Conservation (phyloP, 1,140 invertebrate genomes). For the Drepana arcuata region DNA sequence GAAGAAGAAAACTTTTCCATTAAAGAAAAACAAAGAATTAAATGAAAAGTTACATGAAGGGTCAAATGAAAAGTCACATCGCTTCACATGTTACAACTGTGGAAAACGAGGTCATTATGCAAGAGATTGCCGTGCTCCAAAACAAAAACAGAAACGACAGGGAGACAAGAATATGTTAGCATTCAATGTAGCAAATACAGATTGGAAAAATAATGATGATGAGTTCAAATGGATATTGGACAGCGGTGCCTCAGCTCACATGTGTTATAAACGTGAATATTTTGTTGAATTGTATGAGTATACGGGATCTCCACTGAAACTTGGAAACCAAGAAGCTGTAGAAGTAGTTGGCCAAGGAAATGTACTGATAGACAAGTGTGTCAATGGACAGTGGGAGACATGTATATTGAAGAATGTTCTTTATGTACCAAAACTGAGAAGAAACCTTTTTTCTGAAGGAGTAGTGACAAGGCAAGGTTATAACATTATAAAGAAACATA, state of each 20-base stretch:
- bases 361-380: constrained; percentile 4
- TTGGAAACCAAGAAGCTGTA: background rate
- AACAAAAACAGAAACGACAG: constrained; percentile 8
- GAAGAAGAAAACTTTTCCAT: constrained; percentile 1
- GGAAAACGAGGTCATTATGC: constrained; percentile 23
- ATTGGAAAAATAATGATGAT: background rate
- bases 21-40: constrained; percentile 1
- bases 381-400: constrained; percentile 8
- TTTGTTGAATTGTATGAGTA: constrained; percentile 1
- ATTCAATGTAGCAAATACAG: constrained; percentile 6
- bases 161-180: constrained; percentile 11
- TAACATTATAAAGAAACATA: constrained; percentile 7
- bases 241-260: constrained; percentile 6
- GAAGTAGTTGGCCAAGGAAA: background rate
- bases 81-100: constrained; percentile 26
- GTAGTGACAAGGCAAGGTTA: constrained; percentile 2
- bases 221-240: constrained; percentile 3
- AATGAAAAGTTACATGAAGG: constrained; percentile 1
- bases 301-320: background rate
- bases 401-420: constrained; percentile 2
- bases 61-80: constrained; percentile 8
- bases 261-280: constrained; percentile 1
- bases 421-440: constrained; percentile 3
- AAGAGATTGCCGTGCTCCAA: constrained; percentile 13
- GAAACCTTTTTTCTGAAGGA: constrained; percentile 8